phyloP scores from a whole-genome alignment of 1,140 invertebrate genomes.

The Eubasilissa regina region DNA sequence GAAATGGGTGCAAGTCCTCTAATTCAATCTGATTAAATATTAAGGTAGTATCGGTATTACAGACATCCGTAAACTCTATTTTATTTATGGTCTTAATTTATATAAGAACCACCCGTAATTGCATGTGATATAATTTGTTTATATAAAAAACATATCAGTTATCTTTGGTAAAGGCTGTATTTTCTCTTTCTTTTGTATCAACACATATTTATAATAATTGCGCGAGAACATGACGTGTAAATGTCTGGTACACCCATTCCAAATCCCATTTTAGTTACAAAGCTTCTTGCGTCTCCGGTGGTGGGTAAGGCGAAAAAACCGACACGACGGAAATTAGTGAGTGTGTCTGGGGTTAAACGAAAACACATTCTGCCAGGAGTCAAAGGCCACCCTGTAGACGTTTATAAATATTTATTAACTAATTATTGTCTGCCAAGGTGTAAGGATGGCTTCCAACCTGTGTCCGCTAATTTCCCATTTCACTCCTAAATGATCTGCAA shows the following conservation, averaged over 20 bases:
- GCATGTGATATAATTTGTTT: no score
- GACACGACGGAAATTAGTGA: slow-evolving; percentile 20
- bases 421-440: slow-evolving; percentile 37
- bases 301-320: slow-evolving; percentile 28
- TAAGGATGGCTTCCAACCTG: slow-evolving; percentile 20
- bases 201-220: neutral
- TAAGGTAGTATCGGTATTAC: no score
- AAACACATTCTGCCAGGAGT: slow-evolving; percentile 9
- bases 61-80: no score
- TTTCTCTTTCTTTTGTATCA: neutral
- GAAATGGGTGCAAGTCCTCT: no score
- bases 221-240: neutral
- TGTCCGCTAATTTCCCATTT: slow-evolving; percentile 1
- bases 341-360: slow-evolving; percentile 38
- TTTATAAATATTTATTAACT: slow-evolving; percentile 47
- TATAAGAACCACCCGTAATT: no score
- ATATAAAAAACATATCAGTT: no score
- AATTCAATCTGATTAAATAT: no score
- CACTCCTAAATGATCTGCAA: no score
- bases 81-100: no score
- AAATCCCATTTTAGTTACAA: slow-evolving; percentile 34
- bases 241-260: slow-evolving; percentile 14
- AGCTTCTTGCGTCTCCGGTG: slow-evolving; percentile 7
- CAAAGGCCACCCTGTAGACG: slow-evolving; percentile 38
- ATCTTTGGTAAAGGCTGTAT: no score